Base-by-base conservation (phyloP, 2,797 vertebrate genomes). In the Eulemur mongoz region DNA sequence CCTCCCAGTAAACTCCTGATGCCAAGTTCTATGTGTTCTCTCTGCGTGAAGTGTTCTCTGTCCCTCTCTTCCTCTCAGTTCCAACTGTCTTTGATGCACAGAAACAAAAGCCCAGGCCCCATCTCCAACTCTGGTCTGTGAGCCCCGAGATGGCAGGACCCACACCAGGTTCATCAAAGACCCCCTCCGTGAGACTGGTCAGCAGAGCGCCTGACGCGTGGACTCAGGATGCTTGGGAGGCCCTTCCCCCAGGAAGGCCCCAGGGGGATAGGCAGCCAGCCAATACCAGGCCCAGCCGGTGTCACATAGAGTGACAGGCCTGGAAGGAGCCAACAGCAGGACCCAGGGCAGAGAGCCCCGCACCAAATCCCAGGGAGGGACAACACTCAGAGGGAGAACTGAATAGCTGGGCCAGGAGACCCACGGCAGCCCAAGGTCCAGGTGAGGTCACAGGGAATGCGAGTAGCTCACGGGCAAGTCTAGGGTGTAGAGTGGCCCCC, bases 91-190 rank as follows among this genome's bases (percentile, higher is more conserved):
- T 61, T 76, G 69, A 80, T 12, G 35, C 57, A 7, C 11, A 40
- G 27, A 15, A 90, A 83, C n/a, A 72, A 45, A 86, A n/a, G 1
- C 13, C 40, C 69, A 87, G 8, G 9, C 10, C 23, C 12, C 11
- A 30, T 75, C 91, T 92, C 88, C 57, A 80, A 63, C 18, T 23
- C 61, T 18, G 6, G 4, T 87, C 57, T 52, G 20, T 35, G 73
- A 80, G 35, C 30, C 52, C n/a, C 0, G 0, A 5, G 8, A 67
- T 7, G 25, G 8, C 35, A 75, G 20, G 54, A 27, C 22, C 9
- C 13, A 81, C 1, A 35, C 22, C n/a, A 40, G 38, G 12, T 88
- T 73, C 78, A 65, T 59, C 87, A 63, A 54, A 91, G 59, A 61
- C 12, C 15, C 22, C 20, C 20, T 65, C 63, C 32, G 0, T 65